These are phyloP conservation scores for Spicauda simplicius DNA, from an alignment of 2,888 invertebrate species.

Conservation along the genomic window DNA sequence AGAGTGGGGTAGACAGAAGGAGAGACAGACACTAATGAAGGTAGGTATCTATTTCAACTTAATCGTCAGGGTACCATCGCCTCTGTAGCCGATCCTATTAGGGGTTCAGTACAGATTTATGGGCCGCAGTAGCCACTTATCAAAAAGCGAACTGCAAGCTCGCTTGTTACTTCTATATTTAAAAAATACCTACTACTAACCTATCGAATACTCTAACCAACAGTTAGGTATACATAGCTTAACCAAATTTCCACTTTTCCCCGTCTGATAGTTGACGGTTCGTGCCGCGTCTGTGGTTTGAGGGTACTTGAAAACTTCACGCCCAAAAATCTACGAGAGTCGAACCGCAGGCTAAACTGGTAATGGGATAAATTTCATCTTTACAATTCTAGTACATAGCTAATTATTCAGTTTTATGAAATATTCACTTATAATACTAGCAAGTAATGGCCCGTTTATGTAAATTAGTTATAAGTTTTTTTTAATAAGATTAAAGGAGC, in stretches of 20 bases:
- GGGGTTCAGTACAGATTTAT: no score
- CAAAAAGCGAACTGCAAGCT: background rate
- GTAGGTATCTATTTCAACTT: no score
- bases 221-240: background rate
- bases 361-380: constrained; percentile 21
- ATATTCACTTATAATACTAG: background rate
- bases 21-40: no score
- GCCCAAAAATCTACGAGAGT: constrained; percentile 29
- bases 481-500: no score
- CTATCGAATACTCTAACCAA: no score
- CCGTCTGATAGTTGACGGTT: constrained; percentile 28
- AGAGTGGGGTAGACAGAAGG: no score
- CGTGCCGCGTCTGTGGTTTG: constrained; percentile 32
- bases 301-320: constrained; percentile 32
- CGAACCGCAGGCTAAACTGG: constrained; percentile 14
- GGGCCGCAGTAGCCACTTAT: background rate
- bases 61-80: no score
- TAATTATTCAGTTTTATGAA: background rate
- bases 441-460: no score
- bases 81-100: no score
- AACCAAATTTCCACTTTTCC: constrained; percentile 5
- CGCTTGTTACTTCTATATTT: no score
- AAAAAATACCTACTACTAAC: no score
- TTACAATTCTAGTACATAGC: background rate
- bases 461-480: no score